Conservation (phyloP, 2,113 vertebrate species). For the Megaceryle torquata region DNA sequence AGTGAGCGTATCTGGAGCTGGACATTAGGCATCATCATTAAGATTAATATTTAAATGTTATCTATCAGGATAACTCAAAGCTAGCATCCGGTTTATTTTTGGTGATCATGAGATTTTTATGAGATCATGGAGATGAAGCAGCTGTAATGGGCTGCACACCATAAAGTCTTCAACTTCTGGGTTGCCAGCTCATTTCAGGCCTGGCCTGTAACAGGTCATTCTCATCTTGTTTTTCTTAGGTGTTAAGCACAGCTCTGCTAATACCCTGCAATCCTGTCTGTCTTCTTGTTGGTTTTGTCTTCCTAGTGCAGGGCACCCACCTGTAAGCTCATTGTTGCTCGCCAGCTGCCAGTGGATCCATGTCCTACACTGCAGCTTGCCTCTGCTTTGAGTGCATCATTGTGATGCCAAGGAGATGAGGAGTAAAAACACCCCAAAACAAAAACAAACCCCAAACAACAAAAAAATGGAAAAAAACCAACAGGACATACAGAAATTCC, state of each 20-base stretch:
- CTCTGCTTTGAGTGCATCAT: not conserved
- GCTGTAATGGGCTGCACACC: not conserved
- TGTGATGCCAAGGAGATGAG: accelerated
- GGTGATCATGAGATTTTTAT: not conserved
- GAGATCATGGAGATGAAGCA: not conserved
- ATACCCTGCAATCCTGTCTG: not conserved
- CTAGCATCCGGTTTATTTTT: not conserved
- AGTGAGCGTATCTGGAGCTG: not conserved
- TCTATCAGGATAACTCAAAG: not conserved
- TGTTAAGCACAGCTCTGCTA: conserved; percentile 13
- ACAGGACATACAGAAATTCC: not conserved
- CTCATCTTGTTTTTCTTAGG: not conserved
- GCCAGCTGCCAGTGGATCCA: not conserved
- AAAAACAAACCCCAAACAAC: not conserved
- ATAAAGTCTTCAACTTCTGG: not conserved
- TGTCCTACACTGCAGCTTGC: not conserved
- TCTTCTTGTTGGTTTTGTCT: conserved; percentile 19
- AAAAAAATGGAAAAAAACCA: not conserved
- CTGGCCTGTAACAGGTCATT: not conserved
- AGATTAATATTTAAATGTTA: not conserved
- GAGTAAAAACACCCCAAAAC: not conserved
- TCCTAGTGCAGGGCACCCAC: not conserved
- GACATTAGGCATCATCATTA: not conserved
- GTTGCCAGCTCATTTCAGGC: not conserved
- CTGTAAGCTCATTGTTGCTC: conserved; percentile 2